Evolutionary conservation across 2,113 vertebrate genomes (phyloP).

Genomic region (Aptenodytes forsteri): DNA sequence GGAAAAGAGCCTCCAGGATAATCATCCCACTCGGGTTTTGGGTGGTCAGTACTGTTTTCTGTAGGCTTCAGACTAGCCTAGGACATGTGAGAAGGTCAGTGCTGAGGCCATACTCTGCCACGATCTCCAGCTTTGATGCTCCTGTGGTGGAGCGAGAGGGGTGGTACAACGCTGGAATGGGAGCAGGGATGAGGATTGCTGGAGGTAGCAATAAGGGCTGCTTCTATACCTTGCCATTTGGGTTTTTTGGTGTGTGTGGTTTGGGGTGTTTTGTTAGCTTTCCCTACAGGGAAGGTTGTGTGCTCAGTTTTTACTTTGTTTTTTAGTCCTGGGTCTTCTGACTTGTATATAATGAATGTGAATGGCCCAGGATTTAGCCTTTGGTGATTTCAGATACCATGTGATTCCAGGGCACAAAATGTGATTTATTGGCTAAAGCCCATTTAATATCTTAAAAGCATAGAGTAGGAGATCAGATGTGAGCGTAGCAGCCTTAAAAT

Average conservation of each 20-base stretch:
- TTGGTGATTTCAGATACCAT: background rate
- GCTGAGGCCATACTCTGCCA: fast-evolving
- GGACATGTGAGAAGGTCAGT: background rate
- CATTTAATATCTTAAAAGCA: constrained; percentile 53
- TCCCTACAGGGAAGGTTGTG: background rate
- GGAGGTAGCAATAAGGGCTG: background rate
- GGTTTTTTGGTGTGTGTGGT: background rate
- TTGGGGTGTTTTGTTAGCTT: background rate
- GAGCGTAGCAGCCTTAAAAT: constrained; percentile 40
- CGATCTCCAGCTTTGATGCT: background rate
- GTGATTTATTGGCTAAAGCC: constrained; percentile 39
- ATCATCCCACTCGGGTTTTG: background rate
- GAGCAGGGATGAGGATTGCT: background rate
- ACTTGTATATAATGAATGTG: background rate
- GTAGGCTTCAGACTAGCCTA: background rate
- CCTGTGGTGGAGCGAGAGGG: fast-evolving
- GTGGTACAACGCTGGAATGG: background rate
- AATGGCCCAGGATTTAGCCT: background rate
- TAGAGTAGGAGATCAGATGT: constrained; percentile 13
- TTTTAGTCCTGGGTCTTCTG: background rate
- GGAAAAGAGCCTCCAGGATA: background rate
- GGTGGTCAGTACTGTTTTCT: background rate
- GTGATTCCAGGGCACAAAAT: background rate
- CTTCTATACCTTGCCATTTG: background rate
- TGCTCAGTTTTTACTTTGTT: background rate